phyloP scores from a whole-genome alignment of 2,888 invertebrate genomes.

The Eulithis testata region DNA sequence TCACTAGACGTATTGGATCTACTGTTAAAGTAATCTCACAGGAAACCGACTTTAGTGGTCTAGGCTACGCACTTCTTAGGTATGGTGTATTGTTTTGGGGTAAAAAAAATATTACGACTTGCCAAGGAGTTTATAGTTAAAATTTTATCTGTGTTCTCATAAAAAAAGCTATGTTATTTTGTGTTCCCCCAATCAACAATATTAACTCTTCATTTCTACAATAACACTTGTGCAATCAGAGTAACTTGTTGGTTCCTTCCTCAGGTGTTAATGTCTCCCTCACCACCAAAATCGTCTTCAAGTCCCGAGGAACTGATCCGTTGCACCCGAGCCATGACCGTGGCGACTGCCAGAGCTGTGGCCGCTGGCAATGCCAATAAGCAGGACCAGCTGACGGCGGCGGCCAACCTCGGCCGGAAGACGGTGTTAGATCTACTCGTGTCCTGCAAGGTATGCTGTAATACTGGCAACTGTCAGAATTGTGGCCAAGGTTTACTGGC shows the following conservation, averaged over 20 bases:
- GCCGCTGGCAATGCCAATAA: conserved; percentile 89
- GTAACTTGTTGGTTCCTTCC: neutral
- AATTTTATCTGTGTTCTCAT: no score
- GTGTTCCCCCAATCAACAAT: no score
- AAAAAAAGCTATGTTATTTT: no score
- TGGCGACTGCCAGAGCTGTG: conserved; percentile 96
- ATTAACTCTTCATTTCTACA: no score
- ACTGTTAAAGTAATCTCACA: conserved; percentile 99
- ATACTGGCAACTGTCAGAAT: neutral
- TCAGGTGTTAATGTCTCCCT: conserved; percentile 86
- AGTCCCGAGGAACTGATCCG: conserved; percentile 97
- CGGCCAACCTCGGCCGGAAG: conserved; percentile 97
- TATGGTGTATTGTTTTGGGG: no score
- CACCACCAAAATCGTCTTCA: conserved; percentile 81
- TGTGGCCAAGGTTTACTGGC: neutral
- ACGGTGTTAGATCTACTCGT: conserved; percentile 96
- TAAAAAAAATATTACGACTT: no score
- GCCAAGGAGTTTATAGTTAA: no score
- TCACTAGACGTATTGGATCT: no score
- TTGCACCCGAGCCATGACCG: conserved; percentile 96
- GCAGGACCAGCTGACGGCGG: conserved; percentile 95
- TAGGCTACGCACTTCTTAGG: no score
- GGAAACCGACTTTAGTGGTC: conserved; percentile 91
- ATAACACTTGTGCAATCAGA: no score
- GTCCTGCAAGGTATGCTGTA: conserved; percentile 89